Conservation (phyloP, 1,140 invertebrate species). For the Scaptomyza montana region DNA sequence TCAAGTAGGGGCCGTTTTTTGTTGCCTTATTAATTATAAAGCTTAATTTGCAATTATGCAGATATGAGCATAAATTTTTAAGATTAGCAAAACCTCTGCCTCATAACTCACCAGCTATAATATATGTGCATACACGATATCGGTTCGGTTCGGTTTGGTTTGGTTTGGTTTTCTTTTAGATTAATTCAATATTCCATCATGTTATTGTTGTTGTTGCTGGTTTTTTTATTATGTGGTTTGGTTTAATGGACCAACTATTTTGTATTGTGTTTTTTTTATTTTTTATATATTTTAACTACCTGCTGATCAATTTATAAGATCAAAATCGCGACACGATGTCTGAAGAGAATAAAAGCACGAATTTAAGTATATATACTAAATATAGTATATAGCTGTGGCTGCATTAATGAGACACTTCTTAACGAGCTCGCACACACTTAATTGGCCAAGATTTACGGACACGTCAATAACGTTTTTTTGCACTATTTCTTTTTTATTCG, state of each 20-base stretch:
- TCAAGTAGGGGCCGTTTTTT: background rate
- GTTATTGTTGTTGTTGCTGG: constrained; percentile 53
- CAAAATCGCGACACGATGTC: constrained; percentile 61
- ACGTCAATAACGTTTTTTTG: constrained; percentile 26
- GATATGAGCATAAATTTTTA: constrained; percentile 77
- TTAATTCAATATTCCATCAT: constrained; percentile 76
- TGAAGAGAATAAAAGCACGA: constrained; percentile 8
- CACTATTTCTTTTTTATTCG: constrained; percentile 8
- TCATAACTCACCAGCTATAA: constrained; percentile 73
- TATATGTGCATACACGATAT: constrained; percentile 72
- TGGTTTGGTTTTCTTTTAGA: too few relatives aligned
- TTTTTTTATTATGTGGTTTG: constrained; percentile 39
- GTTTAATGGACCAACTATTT: constrained; percentile 52
- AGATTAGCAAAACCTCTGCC: constrained; percentile 40
- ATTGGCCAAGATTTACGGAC: constrained; percentile 65
- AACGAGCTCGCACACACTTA: constrained; percentile 57
- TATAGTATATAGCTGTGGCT: constrained; percentile 4
- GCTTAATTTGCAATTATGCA: constrained; percentile 81
- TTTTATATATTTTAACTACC: constrained; percentile 33
- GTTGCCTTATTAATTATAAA: constrained; percentile 78
- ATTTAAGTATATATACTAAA: background rate
- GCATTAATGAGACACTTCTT: constrained; percentile 46
- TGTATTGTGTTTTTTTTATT: constrained; percentile 8
- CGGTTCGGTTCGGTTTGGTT: constrained; percentile 8
- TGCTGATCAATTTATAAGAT: constrained; percentile 43